Evolutionary conservation across 2,888 invertebrate species (phyloP), one percentile per base, ranked within the genome.

Genomic region (Eupithecia subfuscata): DNA sequence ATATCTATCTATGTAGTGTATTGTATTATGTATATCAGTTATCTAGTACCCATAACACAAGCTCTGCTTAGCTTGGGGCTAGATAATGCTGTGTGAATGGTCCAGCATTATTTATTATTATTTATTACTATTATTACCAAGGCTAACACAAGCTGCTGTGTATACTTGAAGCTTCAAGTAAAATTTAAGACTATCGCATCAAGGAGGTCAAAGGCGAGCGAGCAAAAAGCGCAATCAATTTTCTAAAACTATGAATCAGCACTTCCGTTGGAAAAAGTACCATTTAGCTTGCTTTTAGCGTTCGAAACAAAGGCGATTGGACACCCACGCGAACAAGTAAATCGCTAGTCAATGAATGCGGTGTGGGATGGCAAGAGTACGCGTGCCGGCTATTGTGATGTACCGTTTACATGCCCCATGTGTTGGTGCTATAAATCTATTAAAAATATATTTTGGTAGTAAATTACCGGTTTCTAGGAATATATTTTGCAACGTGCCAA

Each of bases 301-400:
- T 81, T 80, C 80, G 78, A 86, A 84, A 91, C 91, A 91, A 91
- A 90, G 85, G 89, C 88, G 83, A 89, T 88, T 88, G 86, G 69
- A 77, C 73, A 84, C 85, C 82, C 80, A 80, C 84, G 81, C 73
- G 11, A 25, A 92, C 92, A 90, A 91, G 91, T 93, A 91, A 93
- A 94, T 93, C 92, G 86, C 85, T 85, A 78, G 84, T 83, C 90
- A 91, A 92, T 90, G 82, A 87, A 91, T 91, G 89, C 90, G 84
- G 89, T 87, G 93, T 93, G 84, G 93, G 93, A 72, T 69, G 74
- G 74, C 71, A 70, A 75, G 70, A 76, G 73, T 73, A 71, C 75
- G 70, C 72, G 70, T 76, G 74, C 69, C 68, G 70, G 22, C 69
- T 70, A 78, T 78, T 79, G 77, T 77, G 64, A 45, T 68, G 56